A percentile compares a stretch with the other conserved stretches of the same genome.
phyloP scores from a whole-genome alignment of 2,888 invertebrate genomes.

The Thera obeliscata region DNA sequence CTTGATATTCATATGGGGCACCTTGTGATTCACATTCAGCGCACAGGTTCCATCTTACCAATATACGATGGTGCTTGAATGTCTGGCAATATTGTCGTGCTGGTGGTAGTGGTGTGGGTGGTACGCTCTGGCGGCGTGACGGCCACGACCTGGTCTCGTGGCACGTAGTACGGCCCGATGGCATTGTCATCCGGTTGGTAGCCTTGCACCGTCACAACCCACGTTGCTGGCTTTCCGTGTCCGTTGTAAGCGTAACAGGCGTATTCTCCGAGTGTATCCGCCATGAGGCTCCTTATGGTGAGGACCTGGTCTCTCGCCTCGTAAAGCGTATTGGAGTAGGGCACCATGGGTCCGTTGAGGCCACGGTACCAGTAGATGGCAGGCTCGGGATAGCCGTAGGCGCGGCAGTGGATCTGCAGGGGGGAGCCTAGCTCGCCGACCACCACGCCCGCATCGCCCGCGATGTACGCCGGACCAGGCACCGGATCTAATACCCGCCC shows the following conservation, averaged over 20 bases:
- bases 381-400: conserved; percentile 92
- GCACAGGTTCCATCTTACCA: conserved; percentile 62
- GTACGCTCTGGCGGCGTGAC: conserved; percentile 27
- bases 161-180: conserved; percentile 53
- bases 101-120: conserved; percentile 32
- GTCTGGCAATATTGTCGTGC: conserved; percentile 42
- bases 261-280: conserved; percentile 92
- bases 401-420: conserved; percentile 90
- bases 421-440: conserved; percentile 89
- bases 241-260: conserved; percentile 96
- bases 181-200: conserved; percentile 86
- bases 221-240: conserved; percentile 89
- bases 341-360: conserved; percentile 88
- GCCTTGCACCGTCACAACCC: conserved; percentile 89
- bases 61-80: conserved; percentile 58
- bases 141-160: conserved; percentile 37
- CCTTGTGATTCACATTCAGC: neutral
- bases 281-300: conserved; percentile 88
- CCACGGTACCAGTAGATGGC: conserved; percentile 94
- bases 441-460: conserved; percentile 87
- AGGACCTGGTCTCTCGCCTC: conserved; percentile 91
- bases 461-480: conserved; percentile 85
- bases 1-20: conserved; percentile 1
- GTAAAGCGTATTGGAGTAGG: conserved; percentile 87
- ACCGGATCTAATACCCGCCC: conserved; percentile 82